Conservation (phyloP, 2,888 invertebrate genomes). For the Hyles lineata region DNA sequence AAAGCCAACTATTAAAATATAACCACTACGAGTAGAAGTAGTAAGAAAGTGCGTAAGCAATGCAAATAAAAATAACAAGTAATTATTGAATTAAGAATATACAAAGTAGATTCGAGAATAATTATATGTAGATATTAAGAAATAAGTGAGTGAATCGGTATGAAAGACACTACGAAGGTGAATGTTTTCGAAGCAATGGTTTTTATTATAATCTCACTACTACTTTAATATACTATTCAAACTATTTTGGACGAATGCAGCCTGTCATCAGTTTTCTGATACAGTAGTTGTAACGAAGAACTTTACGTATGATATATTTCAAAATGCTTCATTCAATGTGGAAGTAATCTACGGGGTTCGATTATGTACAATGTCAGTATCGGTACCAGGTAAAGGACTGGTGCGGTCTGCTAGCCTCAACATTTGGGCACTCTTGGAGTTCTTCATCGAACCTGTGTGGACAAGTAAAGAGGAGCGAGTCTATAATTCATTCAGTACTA, state of each 20-base stretch:
- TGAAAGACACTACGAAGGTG: constrained; percentile 31
- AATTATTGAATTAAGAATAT: constrained; percentile 27
- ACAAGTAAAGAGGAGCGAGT: constrained; percentile 79
- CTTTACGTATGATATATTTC: constrained; percentile 58
- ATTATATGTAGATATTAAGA: not conserved
- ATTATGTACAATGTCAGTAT: constrained; percentile 69
- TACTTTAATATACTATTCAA: constrained; percentile 32
- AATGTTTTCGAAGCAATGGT: constrained; percentile 18
- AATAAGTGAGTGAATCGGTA: constrained; percentile 13
- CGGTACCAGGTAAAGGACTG: constrained; percentile 86
- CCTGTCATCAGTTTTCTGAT: constrained; percentile 69
- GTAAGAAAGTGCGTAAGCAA: constrained; percentile 72
- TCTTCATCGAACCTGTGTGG: constrained; percentile 87
- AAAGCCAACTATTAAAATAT: constrained; percentile 42
- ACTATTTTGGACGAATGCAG: constrained; percentile 47
- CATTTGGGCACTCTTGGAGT: constrained; percentile 88
- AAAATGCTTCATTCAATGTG: constrained; percentile 62
- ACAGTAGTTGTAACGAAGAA: constrained; percentile 38
- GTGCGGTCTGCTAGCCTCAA: constrained; percentile 87
- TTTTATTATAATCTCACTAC: constrained; percentile 38
- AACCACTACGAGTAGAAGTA: constrained; percentile 24
- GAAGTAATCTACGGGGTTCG: constrained; percentile 74
- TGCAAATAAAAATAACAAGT: constrained; percentile 70
- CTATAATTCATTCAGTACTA: constrained; percentile 65
- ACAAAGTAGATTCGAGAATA: constrained; percentile 45